A percentile compares a stretch with the other conserved stretches of the same genome.
Evolutionary conservation across 2,888 invertebrate species (phyloP).

Genomic region (Microctonus aethiopoides): DNA sequence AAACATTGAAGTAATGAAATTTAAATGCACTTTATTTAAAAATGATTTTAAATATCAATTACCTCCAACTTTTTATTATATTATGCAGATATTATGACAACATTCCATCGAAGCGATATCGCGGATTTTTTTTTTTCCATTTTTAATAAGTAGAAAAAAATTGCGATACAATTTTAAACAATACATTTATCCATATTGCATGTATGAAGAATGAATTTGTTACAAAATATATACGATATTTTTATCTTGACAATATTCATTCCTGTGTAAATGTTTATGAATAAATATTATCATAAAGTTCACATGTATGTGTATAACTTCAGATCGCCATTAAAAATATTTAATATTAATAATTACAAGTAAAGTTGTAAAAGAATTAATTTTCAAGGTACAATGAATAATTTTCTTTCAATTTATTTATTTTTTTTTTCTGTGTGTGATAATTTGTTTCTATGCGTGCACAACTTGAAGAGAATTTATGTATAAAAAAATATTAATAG

Average conservation of each 20-base stretch:
- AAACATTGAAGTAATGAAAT: background rate
- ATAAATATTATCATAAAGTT: background rate
- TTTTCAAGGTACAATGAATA: background rate
- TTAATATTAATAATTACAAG: conserved; percentile 36
- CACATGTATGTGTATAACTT: background rate
- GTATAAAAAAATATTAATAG: background rate
- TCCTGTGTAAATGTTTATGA: background rate
- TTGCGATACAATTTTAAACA: background rate
- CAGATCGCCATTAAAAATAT: conserved; percentile 33
- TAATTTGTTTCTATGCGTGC: background rate
- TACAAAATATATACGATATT: background rate
- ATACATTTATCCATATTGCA: background rate
- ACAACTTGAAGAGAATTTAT: background rate
- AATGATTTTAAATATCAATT: background rate
- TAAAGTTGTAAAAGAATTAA: background rate
- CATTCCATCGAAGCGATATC: background rate
- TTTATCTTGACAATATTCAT: background rate
- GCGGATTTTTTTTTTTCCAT: background rate
- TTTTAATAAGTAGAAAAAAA: background rate
- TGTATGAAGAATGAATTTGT: background rate
- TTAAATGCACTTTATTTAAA: background rate
- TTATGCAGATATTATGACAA: background rate
- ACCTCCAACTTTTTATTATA: background rate
- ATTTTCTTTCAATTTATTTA: background rate
- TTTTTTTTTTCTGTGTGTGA: background rate